Evolutionary conservation across 2,113 vertebrate genomes (phyloP), one percentile per base, ranked within the genome.

Genomic region (Sylvietta virens): DNA sequence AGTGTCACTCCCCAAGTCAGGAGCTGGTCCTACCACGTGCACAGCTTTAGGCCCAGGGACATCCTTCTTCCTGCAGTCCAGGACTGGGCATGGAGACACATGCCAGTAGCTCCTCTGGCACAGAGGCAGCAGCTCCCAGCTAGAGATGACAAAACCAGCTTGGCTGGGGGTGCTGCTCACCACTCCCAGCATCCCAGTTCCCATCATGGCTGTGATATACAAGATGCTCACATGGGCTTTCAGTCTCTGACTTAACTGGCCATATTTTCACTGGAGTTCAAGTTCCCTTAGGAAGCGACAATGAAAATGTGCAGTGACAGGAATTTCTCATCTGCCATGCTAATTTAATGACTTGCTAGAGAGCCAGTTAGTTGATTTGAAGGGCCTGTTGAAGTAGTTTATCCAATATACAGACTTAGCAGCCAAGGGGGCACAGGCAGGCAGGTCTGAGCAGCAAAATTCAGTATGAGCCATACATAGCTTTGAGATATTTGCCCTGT

Each of bases 121-220:
- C n/a, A 57, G 54, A 70, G 47, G 15, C 40, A 54, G 81, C 31
- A 89, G 47, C 26, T 71, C 47, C 47, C 13, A 10, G 13, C 48
- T 21, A 11, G 6, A 50, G 62, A 21, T 51, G 48, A 35, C 30
- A 40, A 28, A 71, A 48, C 69, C 1, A 2, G 15, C 53, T 81
- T 37, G 44, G 39, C 48, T 9, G 9, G 33, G 28, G 28, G 1
- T 77, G 66, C 51, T 57, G 17, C 79, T 88, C 22, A 20, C 45
- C 0, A 4, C 23, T 82, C 31, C 73, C 54, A 69, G 31, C 23
- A 61, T 28, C 48, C 16, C 27, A 2, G 19, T 35, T 80, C 54
- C 37, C 50, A 22, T 23, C 45, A 30, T 0, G 0, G 27, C 51
- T 28, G 39, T 20, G 56, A 58, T 42, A 39, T 53, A 37, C 2